Conservation (phyloP, 92 coral and sea anemone genomes). For the Muricea muricata region DNA sequence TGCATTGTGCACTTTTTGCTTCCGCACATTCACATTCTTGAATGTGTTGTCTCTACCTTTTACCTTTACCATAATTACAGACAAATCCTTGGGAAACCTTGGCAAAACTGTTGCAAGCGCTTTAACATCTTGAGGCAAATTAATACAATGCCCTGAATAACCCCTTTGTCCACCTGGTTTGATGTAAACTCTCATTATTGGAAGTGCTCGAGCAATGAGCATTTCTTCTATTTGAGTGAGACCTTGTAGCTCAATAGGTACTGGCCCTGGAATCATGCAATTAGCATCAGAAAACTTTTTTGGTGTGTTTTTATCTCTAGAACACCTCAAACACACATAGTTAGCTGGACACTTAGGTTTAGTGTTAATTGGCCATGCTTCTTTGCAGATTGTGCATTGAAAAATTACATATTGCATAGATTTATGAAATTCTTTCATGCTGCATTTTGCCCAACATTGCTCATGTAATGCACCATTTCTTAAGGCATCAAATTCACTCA, state of each 20-base stretch:
- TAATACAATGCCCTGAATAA: conserved; percentile 58
- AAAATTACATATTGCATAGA: background rate
- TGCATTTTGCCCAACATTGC: conserved; percentile 68
- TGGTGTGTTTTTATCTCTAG: conserved; percentile 66
- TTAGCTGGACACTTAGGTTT: conserved; percentile 50
- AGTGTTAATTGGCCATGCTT: conserved; percentile 49
- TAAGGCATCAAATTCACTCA: conserved; percentile 61
- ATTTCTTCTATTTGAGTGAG: too few species aligned
- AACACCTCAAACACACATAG: conserved; percentile 51
- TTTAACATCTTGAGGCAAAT: conserved; percentile 54
- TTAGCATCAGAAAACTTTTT: conserved; percentile 62
- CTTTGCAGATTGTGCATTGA: background rate
- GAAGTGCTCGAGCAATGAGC: background rate
- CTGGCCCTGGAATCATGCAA: conserved; percentile 63
- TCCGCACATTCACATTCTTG: conserved; percentile 57
- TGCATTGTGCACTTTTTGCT: conserved; percentile 62
- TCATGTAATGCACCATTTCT: conserved; percentile 66
- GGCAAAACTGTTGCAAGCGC: conserved; percentile 63
- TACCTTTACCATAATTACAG: conserved; percentile 51
- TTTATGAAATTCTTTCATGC: conserved; percentile 66
- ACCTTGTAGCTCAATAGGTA: conserved; percentile 56
- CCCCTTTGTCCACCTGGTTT: conserved; percentile 66
- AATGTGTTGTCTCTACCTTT: conserved; percentile 62
- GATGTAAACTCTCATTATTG: conserved; percentile 44
- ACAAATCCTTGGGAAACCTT: conserved; percentile 61